These are phyloP conservation scores for Catocala sponsa DNA, from an alignment of 2,888 invertebrate species.

Conservation along the genomic window DNA sequence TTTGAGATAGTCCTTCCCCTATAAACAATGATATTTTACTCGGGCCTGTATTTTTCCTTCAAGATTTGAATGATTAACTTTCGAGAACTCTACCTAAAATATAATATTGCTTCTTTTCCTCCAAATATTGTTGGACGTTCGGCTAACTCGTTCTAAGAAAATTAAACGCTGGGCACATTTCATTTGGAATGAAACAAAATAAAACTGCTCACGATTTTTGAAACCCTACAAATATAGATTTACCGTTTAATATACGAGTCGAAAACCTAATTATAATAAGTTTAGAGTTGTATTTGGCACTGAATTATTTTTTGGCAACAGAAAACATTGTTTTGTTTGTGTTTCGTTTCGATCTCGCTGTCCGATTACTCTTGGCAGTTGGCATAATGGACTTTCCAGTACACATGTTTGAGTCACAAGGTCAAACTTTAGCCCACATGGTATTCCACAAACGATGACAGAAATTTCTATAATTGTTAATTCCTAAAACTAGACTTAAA, in stretches of 20 bases:
- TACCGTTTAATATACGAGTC: background rate
- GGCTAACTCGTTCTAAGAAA: constrained; percentile 39
- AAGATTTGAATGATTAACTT: too few species aligned
- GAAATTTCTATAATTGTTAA: constrained; percentile 18
- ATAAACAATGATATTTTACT: too few species aligned
- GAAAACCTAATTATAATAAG: accelerated
- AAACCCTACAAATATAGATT: constrained; percentile 11
- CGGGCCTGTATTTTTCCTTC: too few species aligned
- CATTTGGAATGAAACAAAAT: constrained; percentile 27
- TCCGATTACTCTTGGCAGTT: constrained; percentile 44
- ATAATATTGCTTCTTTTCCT: constrained; percentile 6
- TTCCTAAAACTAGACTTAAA: background rate
- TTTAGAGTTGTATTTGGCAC: constrained; percentile 20
- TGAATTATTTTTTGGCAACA: constrained; percentile 9
- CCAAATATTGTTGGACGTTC: constrained; percentile 1
- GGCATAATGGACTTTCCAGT: constrained; percentile 43
- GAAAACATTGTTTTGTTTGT: constrained; percentile 22
- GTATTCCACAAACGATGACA: constrained; percentile 36
- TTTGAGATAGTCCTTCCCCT: too few species aligned
- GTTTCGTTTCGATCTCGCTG: constrained; percentile 35
- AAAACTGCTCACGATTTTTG: constrained; percentile 16
- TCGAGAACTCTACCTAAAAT: too few species aligned
- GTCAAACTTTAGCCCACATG: constrained; percentile 34
- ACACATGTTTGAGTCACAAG: constrained; percentile 31
- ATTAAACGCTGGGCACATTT: constrained; percentile 25